These are phyloP conservation scores for Antheraea yamamai DNA, from an alignment of 2,888 invertebrate species.

Conservation along the genomic window DNA sequence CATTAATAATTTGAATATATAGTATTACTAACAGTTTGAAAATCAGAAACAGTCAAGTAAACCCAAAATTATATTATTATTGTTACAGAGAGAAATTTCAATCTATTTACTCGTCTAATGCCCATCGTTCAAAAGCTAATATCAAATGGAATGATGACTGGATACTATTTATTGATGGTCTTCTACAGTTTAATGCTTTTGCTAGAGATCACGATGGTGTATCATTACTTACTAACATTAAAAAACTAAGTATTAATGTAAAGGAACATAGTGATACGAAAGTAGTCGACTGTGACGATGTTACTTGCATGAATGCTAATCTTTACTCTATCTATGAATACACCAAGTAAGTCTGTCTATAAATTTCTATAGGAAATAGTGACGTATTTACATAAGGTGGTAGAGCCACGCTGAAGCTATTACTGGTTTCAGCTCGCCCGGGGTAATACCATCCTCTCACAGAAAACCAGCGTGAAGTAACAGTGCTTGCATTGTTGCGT, in stretches of 20 bases:
- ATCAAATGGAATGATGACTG: slow-evolving; percentile 43
- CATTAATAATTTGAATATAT: neutral
- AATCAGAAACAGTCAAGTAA: neutral
- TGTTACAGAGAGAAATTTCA: slow-evolving; percentile 42
- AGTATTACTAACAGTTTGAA: neutral
- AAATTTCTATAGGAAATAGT: neutral
- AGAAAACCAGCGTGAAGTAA: too few relatives aligned
- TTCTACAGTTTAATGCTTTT: slow-evolving; percentile 43
- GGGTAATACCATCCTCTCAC: too few relatives aligned
- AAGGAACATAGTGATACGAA: slow-evolving; percentile 29
- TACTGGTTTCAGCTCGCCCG: too few relatives aligned
- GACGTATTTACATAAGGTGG: neutral
- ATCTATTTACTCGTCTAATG: slow-evolving; percentile 37
- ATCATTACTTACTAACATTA: slow-evolving; percentile 37
- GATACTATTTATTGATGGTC: slow-evolving; percentile 43
- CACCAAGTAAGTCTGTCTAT: slow-evolving; percentile 32
- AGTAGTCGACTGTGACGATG: slow-evolving; percentile 16
- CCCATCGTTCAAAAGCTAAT: slow-evolving; percentile 32
- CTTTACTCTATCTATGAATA: slow-evolving; percentile 29
- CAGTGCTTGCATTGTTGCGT: too few relatives aligned
- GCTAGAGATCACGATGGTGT: slow-evolving; percentile 37
- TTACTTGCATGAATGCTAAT: slow-evolving; percentile 31
- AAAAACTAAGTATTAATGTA: slow-evolving; percentile 36
- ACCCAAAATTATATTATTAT: neutral
- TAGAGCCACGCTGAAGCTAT: too few relatives aligned